Evolutionary conservation across 2,113 vertebrate species (phyloP), one percentile per base, ranked within the genome.

Genomic region (Pelecanoides urinatrix): DNA sequence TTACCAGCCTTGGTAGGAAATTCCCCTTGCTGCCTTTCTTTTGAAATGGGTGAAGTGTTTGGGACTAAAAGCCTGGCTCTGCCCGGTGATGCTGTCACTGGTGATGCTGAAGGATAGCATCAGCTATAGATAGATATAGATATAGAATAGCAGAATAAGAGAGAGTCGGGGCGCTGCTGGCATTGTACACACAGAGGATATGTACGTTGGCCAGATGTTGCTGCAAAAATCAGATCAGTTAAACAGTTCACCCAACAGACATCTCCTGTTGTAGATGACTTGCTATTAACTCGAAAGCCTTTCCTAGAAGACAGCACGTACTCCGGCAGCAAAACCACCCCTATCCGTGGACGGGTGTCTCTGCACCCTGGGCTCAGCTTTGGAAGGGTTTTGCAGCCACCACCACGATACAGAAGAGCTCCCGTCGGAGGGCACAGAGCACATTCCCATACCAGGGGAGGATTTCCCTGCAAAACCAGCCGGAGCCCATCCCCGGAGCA

Each of bases 281-380:
- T 25, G 61, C 20, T 50, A 29, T 19, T 1, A 56, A 49, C 62
- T 49, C 7, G 2, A 44, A 65, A 38, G 40, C 25, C 50, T 72
- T 70, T 49, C 49, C 55, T 44, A 27, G 70, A 62, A 49, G 49
- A 40, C 20, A n/a, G 25, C 58, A 40, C 45, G 25, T 27, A 18
- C 32, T 9, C 21, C 0, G 5, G 53, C 61, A 62, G 40, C 47
- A 49, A 53, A 53, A 27, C 30, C 26, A 16, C 30, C 19, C 44
- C 42, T 36, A 16, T 22, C 65, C 16, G 5, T 1, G 3, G 14
- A 20, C 1, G 2, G 58, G 14, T 3, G 0, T 30, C 52, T 77
- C 58, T 53, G 29, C 34, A 18, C 32, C 34, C 65, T 6, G 26
- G 50, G 14, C n/a, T 83, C 16, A 34, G 18, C n/a, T 83, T 68